Base-by-base conservation (phyloP, 2,888 invertebrate species). In the Smittia aterrima region DNA sequence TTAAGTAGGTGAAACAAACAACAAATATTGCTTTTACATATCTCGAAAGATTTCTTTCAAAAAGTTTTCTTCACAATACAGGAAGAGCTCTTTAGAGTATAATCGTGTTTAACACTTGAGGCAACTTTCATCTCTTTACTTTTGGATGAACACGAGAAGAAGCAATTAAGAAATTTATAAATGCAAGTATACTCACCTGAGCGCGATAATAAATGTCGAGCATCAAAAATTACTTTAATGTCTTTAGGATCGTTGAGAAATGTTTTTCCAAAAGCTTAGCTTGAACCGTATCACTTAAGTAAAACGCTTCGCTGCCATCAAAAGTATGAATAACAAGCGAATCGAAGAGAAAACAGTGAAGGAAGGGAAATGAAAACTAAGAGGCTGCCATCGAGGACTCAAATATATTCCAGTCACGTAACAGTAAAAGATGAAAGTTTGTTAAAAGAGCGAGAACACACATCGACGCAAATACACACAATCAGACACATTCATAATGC, bases 341-440 rank as follows among this genome's bases (percentile, higher is more conserved):
- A 32, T 32, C 32, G 32, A 32, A 32, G 9, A 32, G 22, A 58
- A 58, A 58, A 22, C 58, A 47, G 2, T 58, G 9, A 47, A 38
- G 22, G 58, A 58, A 58, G 22, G 3, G 58, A 22, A 58, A 58
- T 9, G 58, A 58, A 58, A 72, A 72, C 58, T 62, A 62, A 72
- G 72, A 54, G 22, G 54, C 54, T 20, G 11, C 27, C 58, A 62
- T 72, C 6, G 72, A 62, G 72, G n/a, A n/a, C 13, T 16, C 13
- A 47, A 71, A 71, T 68, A 68, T 47, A 72, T 72, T 72, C 72
- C 16, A 32, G 40, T 72, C 72, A 72, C 72, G 72, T 70, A 70
- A 54, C 70, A 70, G 24, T 70, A 54, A 70, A 70, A 70, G 70
- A 70, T 70, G 70, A 70, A 70, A 70, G 62, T 72, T 72, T 72